Evolutionary conservation across 2,797 vertebrate genomes (phyloP).

Genomic region (Ptychadena robeensis): DNA sequence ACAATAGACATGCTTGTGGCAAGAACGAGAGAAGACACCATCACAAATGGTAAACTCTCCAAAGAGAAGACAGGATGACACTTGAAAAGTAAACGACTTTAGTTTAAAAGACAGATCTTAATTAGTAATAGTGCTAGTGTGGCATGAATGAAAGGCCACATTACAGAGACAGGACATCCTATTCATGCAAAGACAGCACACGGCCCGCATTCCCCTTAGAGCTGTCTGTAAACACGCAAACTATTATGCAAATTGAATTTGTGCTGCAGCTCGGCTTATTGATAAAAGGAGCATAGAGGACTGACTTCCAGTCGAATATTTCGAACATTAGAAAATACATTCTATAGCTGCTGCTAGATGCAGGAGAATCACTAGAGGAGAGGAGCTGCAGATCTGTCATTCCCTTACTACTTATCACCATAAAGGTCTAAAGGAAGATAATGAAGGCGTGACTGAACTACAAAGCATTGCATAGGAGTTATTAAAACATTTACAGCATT

Average conservation of each 20-base stretch:
- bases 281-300: background rate
- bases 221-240: slow-evolving; percentile 17
- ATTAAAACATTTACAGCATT: slow-evolving; percentile 47
- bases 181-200: slow-evolving; percentile 2
- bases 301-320: background rate
- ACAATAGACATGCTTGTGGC: background rate
- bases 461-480: slow-evolving; percentile 38
- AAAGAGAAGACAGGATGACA: background rate
- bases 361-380: background rate
- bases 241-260: slow-evolving; percentile 13
- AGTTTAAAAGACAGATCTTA: background rate
- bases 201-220: slow-evolving; percentile 3
- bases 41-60: background rate
- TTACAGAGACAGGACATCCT: slow-evolving; percentile 12
- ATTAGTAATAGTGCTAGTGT: slow-evolving; percentile 7
- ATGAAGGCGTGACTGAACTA: slow-evolving; percentile 52
- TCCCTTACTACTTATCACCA: background rate
- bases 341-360: background rate
- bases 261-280: slow-evolving; percentile 4
- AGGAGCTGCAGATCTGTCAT: slow-evolving; percentile 6
- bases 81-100: slow-evolving; percentile 9
- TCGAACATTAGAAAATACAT: background rate
- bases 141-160: slow-evolving; percentile 4
- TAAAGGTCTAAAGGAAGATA: slow-evolving; percentile 30
- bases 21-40: background rate